phyloP scores from a whole-genome alignment of 2,797 vertebrate genomes.

The Falco berigora region DNA sequence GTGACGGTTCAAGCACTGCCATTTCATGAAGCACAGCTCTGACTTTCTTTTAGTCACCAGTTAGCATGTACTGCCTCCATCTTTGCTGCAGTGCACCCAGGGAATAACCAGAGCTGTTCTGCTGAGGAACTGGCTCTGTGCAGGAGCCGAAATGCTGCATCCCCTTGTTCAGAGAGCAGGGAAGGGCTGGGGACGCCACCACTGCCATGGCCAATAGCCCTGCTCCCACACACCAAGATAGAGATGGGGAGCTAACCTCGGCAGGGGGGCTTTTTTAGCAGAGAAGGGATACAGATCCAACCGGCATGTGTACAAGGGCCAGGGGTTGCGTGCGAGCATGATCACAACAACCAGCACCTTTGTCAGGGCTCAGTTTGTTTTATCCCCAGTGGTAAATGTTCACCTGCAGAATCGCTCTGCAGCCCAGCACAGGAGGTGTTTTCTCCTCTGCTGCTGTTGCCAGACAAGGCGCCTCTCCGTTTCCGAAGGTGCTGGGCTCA shows the following conservation, averaged over 20 bases:
- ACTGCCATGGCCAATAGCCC: not conserved
- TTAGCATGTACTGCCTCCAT: not conserved
- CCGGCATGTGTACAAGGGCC: accelerated
- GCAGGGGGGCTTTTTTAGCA: not conserved
- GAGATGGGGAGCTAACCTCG: not conserved
- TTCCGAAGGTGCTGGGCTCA: not conserved
- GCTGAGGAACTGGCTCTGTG: not conserved
- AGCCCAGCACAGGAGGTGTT: accelerated
- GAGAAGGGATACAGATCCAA: not conserved
- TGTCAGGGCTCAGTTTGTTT: not conserved
- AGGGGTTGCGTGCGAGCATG: accelerated
- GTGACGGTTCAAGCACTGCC: accelerated
- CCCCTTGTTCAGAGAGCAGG: not conserved
- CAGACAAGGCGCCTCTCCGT: not conserved
- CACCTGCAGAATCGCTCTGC: not conserved
- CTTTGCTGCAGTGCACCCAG: not conserved
- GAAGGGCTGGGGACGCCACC: not conserved
- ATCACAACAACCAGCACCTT: not conserved
- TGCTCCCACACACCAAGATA: not conserved
- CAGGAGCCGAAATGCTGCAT: accelerated
- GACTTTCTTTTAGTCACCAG: not conserved
- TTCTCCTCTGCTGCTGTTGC: not conserved
- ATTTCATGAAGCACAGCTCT: not conserved
- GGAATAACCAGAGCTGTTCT: not conserved
- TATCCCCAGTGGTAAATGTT: not conserved